Percentiles rank a stretch among this genome's conserved stretches.
Evolutionary conservation across 2,797 vertebrate species (phyloP).

Genomic region (Neopelma chrysocephalum): DNA sequence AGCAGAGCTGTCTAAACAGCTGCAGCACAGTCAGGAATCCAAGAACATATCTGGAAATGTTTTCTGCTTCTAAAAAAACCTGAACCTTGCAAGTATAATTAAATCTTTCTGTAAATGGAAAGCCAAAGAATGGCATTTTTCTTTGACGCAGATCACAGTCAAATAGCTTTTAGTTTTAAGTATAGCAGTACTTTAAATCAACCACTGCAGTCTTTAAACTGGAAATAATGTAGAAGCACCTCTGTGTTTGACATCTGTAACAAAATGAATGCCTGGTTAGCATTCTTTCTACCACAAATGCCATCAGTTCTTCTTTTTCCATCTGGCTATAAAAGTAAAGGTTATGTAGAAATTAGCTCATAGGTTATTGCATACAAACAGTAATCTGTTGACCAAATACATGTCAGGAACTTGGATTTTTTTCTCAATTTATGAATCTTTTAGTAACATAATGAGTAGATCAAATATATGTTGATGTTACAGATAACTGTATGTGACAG

Average conservation of each 20-base stretch:
- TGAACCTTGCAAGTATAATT: slow-evolving; percentile 12
- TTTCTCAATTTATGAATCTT: neutral
- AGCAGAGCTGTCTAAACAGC: neutral
- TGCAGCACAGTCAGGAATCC: slow-evolving; percentile 10
- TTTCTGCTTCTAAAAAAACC: neutral
- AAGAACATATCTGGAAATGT: neutral
- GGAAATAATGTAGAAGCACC: slow-evolving; percentile 1
- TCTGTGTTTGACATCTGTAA: slow-evolving; percentile 13
- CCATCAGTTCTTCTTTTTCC: neutral
- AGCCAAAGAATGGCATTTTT: slow-evolving; percentile 1
- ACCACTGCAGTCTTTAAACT: neutral
- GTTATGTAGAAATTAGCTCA: neutral
- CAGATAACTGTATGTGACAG: neutral
- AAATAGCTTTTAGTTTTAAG: neutral
- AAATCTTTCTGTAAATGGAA: slow-evolving; percentile 36
- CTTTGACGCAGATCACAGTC: neutral
- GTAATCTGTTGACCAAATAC: neutral
- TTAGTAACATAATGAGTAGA: neutral
- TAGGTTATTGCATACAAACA: neutral
- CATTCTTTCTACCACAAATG: slow-evolving; percentile 7
- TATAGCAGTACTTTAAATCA: neutral
- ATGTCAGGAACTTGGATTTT: neutral
- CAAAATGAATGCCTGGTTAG: neutral
- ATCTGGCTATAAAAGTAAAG: neutral
- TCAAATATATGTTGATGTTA: neutral